A percentile compares a stretch with the other conserved stretches of the same genome.
Evolutionary conservation across 2,888 invertebrate species (phyloP).

Genomic region (Junonia oenone): DNA sequence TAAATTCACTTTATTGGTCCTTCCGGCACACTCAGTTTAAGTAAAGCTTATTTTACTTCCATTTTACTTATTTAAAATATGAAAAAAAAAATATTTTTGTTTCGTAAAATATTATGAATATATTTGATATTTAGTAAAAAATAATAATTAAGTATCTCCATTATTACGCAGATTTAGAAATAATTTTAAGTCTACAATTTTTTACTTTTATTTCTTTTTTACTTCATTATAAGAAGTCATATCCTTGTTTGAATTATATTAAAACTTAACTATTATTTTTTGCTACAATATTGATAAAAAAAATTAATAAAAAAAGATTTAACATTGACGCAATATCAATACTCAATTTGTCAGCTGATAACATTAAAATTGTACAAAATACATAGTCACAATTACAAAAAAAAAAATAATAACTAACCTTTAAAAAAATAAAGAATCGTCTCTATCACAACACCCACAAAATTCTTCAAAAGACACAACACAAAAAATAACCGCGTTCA

Average conservation of each 20-base stretch:
- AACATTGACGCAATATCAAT: conserved; percentile 13
- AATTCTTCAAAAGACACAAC: conserved; percentile 6
- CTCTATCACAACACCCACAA: conserved; percentile 6
- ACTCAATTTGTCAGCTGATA: conserved; percentile 5
- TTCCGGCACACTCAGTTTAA: not conserved
- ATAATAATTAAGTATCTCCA: too few relatives aligned
- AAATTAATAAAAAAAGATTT: not conserved
- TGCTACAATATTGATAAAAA: not conserved
- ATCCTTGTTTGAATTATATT: too few relatives aligned
- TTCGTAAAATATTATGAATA: too few relatives aligned
- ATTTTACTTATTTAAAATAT: too few relatives aligned
- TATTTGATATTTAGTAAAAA: too few relatives aligned
- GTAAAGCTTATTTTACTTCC: not conserved
- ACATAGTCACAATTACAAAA: not conserved
- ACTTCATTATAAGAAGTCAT: too few relatives aligned
- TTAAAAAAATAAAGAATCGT: conserved; percentile 7
- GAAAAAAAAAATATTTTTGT: too few relatives aligned
- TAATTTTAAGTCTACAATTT: too few relatives aligned
- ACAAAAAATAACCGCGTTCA: conserved; percentile 12
- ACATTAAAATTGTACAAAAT: not conserved
- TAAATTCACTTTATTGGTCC: not conserved
- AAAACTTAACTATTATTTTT: too few relatives aligned
- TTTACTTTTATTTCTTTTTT: too few relatives aligned
- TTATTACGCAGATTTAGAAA: too few relatives aligned
- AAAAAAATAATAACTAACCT: conserved; percentile 2